Percentiles rank a stretch among this genome's conserved stretches.
Evolutionary conservation across 2,888 invertebrate genomes (phyloP).

Genomic region (Calameuta filiformis): DNA sequence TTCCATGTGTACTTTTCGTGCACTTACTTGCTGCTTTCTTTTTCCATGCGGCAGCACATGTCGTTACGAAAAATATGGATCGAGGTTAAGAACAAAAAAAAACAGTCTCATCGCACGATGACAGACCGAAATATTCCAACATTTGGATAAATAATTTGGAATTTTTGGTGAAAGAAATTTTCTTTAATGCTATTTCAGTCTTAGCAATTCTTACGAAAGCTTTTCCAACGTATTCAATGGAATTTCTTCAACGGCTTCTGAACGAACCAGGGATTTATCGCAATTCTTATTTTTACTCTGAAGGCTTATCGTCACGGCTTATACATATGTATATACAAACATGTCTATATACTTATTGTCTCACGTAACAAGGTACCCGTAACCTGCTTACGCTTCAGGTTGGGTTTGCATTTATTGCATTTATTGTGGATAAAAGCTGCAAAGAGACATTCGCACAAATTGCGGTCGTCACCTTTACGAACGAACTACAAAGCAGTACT

Average conservation of each 20-base stretch:
- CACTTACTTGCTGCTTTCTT: too few species aligned
- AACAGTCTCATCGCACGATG: background rate
- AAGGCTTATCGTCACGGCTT: too few species aligned
- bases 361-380: too few species aligned
- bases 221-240: too few species aligned
- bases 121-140: background rate
- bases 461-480: background rate
- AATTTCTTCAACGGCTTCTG: too few species aligned
- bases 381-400: too few species aligned
- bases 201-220: too few species aligned
- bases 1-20: background rate
- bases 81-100: background rate
- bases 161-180: background rate
- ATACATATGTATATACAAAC: too few species aligned
- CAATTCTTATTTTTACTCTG: too few species aligned
- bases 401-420: background rate
- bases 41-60: too few species aligned
- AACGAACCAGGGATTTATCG: too few species aligned
- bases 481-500: background rate
- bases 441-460: background rate
- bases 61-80: background rate
- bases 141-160: background rate
- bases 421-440: background rate
- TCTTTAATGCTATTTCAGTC: background rate
- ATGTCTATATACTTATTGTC: too few species aligned